Conservation (phyloP, 2,888 invertebrate species). For the Diogma glabrata region DNA sequence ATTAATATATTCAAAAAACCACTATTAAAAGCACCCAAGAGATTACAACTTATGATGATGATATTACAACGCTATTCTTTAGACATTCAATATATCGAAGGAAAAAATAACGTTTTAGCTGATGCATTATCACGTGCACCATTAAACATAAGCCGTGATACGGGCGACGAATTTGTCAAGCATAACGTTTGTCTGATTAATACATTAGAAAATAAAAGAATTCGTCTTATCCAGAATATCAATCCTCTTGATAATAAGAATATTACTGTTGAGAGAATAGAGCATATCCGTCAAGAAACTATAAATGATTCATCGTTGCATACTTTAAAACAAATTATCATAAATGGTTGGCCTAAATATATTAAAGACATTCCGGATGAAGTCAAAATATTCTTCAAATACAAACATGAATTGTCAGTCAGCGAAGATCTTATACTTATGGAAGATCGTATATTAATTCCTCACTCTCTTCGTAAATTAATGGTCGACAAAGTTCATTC, state of each 20-base stretch:
- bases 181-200: neutral
- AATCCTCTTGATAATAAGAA: neutral
- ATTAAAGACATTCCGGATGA: neutral
- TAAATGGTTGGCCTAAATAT: neutral
- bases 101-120: slow-evolving; percentile 15
- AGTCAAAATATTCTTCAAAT: neutral
- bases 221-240: neutral
- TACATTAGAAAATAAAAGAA: neutral
- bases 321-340: neutral
- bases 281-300: neutral
- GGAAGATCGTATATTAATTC: slow-evolving; percentile 8
- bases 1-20: neutral
- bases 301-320: neutral
- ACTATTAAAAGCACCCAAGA: neutral
- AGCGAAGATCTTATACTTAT: neutral
- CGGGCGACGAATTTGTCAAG: neutral
- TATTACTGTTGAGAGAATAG: neutral
- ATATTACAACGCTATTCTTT: slow-evolving; percentile 15
- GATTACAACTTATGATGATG: slow-evolving; percentile 14
- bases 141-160: neutral
- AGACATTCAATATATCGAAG: slow-evolving; percentile 12
- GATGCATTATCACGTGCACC: slow-evolving; percentile 14
- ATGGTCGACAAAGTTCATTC: slow-evolving; percentile 10
- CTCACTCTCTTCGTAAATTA: neutral
- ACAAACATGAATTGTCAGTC: neutral